phyloP scores from a whole-genome alignment of 2,797 vertebrate genomes.

The Sphenodon punctatus region DNA sequence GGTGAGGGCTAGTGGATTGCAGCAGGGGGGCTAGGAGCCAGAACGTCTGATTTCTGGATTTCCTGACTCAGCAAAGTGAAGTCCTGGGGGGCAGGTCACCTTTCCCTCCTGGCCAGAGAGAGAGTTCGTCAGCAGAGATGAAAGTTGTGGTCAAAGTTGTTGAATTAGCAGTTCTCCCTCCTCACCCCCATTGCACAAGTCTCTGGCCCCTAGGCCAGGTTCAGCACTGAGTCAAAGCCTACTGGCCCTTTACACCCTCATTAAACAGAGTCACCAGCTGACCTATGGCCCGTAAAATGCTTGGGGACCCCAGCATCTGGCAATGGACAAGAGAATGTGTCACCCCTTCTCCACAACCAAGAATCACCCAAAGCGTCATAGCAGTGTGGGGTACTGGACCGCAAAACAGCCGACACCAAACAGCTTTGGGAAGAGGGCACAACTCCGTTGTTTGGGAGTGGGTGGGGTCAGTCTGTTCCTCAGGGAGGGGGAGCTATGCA shows the following conservation, averaged over 20 bases:
- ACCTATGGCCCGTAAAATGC: too few relatives aligned
- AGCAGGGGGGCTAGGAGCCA: neutral
- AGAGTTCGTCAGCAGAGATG: slow-evolving; percentile 3
- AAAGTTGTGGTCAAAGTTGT: slow-evolving; percentile 20
- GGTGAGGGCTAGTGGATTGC: neutral
- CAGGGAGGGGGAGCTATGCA: neutral
- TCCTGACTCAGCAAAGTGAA: neutral
- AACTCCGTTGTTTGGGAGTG: neutral
- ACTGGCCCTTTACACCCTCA: neutral
- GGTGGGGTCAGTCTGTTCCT: too few relatives aligned
- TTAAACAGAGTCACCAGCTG: neutral
- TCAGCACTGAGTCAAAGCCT: slow-evolving; percentile 5
- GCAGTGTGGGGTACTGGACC: too few relatives aligned
- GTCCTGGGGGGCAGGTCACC: neutral
- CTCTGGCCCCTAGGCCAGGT: neutral
- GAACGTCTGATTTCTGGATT: neutral
- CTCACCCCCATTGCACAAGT: neutral
- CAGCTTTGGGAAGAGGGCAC: too few relatives aligned
- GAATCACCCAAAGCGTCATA: too few relatives aligned
- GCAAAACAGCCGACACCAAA: too few relatives aligned
- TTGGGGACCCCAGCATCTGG: too few relatives aligned
- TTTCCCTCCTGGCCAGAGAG: neutral
- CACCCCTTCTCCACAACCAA: too few relatives aligned
- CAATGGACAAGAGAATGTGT: too few relatives aligned
- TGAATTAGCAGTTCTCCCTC: slow-evolving; percentile 7